These are phyloP conservation scores for Mantis religiosa DNA, from an alignment of 2,888 invertebrate species.

Conservation along the genomic window DNA sequence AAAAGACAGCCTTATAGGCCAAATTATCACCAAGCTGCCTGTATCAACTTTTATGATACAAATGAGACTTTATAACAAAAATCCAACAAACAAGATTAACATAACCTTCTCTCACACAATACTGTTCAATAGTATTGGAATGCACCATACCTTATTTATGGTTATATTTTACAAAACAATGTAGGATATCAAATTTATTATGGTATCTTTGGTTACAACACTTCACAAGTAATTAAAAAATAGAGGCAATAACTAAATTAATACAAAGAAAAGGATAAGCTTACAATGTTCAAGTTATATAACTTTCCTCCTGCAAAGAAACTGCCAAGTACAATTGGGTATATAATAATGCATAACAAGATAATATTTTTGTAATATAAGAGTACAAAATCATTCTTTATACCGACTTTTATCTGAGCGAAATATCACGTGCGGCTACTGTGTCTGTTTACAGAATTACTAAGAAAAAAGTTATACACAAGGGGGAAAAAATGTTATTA, in stretches of 20 bases:
- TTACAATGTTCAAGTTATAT: neutral
- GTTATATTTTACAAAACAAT: neutral
- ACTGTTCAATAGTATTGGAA: neutral
- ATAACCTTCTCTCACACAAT: neutral
- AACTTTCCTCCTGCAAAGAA: neutral
- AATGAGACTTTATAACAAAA: neutral
- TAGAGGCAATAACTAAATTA: neutral
- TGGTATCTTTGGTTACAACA: slow-evolving; percentile 1
- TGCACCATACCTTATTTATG: neutral
- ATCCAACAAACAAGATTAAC: neutral
- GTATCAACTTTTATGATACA: neutral
- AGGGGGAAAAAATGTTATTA: too few relatives aligned
- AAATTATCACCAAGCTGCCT: neutral
- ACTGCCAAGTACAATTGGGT: neutral
- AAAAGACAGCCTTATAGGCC: neutral
- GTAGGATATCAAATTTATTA: neutral
- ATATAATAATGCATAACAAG: too few relatives aligned
- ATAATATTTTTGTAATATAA: too few relatives aligned
- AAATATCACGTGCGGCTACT: too few relatives aligned
- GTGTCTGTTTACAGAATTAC: too few relatives aligned
- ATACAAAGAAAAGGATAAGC: neutral
- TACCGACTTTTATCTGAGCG: too few relatives aligned
- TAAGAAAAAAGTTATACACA: too few relatives aligned
- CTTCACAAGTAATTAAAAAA: neutral
- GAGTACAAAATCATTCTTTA: too few relatives aligned